Conservation (phyloP, 2,888 invertebrate species). For the Marronus borbonicus region DNA sequence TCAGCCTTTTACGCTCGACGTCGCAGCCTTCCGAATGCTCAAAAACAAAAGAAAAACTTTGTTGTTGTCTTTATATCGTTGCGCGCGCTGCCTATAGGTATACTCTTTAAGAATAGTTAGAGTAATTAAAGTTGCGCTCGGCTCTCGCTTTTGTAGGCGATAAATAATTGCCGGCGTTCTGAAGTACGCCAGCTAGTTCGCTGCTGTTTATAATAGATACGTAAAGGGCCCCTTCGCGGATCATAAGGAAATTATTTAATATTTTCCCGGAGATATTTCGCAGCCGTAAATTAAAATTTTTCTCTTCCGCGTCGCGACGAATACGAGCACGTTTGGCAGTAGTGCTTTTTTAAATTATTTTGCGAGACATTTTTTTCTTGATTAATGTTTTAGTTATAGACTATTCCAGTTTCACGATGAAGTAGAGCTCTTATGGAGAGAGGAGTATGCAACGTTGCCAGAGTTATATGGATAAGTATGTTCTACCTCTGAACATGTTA, state of each 20-base stretch:
- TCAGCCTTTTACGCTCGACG: constrained; percentile 1
- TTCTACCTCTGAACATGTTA: too few species aligned
- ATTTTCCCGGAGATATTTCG: constrained; percentile 30
- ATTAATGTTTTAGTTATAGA: too few species aligned
- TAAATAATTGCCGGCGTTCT: constrained; percentile 40
- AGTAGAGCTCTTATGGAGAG: too few species aligned
- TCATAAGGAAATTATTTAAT: constrained; percentile 43
- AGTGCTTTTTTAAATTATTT: too few species aligned
- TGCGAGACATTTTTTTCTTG: too few species aligned
- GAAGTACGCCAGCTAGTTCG: constrained; percentile 23
- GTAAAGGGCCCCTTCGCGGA: neutral
- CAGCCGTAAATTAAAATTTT: constrained; percentile 36
- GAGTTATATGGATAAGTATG: too few species aligned
- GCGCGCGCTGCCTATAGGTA: constrained; percentile 1
- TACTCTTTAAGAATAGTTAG: constrained; percentile 28
- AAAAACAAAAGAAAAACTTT: constrained; percentile 42
- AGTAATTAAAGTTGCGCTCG: constrained; percentile 43
- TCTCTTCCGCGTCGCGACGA: neutral
- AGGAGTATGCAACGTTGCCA: too few species aligned
- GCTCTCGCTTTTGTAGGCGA: constrained; percentile 42
- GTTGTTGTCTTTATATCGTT: constrained; percentile 11
- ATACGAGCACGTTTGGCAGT: too few species aligned
- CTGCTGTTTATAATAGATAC: constrained; percentile 36
- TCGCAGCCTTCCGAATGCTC: constrained; percentile 3
- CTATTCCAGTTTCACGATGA: too few species aligned